Percentiles rank a stretch among this genome's conserved stretches.
Evolutionary conservation across 2,797 vertebrate genomes (phyloP).

Genomic region (Morus bassanus): DNA sequence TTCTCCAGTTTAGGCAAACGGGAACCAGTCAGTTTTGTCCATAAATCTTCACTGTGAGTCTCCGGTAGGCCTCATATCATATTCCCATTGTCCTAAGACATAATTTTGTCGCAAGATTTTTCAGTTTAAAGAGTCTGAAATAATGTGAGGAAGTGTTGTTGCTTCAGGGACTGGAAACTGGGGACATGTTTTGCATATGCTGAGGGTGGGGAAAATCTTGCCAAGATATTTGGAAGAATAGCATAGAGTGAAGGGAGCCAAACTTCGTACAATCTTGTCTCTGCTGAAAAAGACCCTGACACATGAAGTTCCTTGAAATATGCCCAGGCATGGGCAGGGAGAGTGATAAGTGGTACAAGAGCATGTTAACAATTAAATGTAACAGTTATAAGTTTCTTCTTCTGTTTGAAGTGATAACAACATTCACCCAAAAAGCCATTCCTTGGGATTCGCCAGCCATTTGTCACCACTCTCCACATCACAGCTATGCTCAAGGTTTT

Average conservation of each 20-base stretch:
- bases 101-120: neutral
- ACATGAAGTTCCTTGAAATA: neutral
- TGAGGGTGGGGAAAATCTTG: neutral
- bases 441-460: neutral
- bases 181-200: neutral
- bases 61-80: neutral
- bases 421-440: neutral
- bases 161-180: neutral
- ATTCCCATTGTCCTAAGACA: neutral
- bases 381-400: neutral
- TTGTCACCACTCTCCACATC: neutral
- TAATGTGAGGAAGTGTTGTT: neutral
- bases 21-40: neutral
- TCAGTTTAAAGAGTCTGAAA: neutral
- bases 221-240: neutral
- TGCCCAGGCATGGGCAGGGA: neutral
- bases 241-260: neutral
- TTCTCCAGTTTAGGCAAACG: neutral
- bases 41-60: neutral
- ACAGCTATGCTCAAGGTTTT: accelerated
- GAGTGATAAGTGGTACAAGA: neutral
- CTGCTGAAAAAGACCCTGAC: neutral
- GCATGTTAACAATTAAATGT: neutral
- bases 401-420: neutral
- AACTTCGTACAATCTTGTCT: neutral